Conservation (phyloP, 2,888 invertebrate species). For the Volucella zonaria region DNA sequence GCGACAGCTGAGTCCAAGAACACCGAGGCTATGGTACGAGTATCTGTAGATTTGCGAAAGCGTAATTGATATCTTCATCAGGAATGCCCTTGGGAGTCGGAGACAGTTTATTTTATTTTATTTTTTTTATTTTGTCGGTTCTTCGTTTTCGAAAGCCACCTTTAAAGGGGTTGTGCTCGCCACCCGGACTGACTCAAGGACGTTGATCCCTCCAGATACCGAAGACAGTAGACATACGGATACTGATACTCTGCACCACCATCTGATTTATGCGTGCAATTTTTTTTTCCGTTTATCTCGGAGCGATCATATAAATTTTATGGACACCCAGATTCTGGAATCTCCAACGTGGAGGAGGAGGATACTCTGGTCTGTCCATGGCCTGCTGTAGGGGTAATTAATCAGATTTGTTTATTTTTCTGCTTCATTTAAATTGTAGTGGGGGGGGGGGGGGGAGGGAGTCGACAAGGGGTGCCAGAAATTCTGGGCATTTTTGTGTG, state of each 20-base stretch:
- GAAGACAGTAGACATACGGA: too few relatives aligned
- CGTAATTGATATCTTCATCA: slow-evolving; percentile 54
- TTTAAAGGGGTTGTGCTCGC: slow-evolving; percentile 10
- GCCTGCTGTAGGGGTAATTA: slow-evolving; percentile 61
- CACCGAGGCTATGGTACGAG: slow-evolving; percentile 14
- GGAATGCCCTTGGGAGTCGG: slow-evolving; percentile 44
- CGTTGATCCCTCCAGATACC: slow-evolving; percentile 3
- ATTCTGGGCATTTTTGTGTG: slow-evolving; percentile 38
- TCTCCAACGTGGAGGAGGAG: neutral
- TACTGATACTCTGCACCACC: neutral
- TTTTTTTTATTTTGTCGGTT: too few relatives aligned
- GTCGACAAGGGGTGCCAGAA: slow-evolving; percentile 2
- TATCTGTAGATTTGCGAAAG: slow-evolving; percentile 44
- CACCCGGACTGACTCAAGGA: slow-evolving; percentile 21
- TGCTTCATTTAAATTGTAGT: slow-evolving; percentile 68
- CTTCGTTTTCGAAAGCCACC: neutral
- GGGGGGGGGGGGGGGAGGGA: neutral
- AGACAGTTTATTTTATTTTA: neutral
- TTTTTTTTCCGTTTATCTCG: slow-evolving; percentile 34
- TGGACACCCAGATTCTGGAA: slow-evolving; percentile 1
- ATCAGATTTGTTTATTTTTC: slow-evolving; percentile 70
- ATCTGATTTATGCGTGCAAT: slow-evolving; percentile 27
- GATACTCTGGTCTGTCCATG: slow-evolving; percentile 9
- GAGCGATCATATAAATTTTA: slow-evolving; percentile 53
- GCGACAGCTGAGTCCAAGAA: slow-evolving; percentile 42